These are phyloP conservation scores for Tor tambroides DNA, from an alignment of 2,113 vertebrate species.

Conservation along the genomic window DNA sequence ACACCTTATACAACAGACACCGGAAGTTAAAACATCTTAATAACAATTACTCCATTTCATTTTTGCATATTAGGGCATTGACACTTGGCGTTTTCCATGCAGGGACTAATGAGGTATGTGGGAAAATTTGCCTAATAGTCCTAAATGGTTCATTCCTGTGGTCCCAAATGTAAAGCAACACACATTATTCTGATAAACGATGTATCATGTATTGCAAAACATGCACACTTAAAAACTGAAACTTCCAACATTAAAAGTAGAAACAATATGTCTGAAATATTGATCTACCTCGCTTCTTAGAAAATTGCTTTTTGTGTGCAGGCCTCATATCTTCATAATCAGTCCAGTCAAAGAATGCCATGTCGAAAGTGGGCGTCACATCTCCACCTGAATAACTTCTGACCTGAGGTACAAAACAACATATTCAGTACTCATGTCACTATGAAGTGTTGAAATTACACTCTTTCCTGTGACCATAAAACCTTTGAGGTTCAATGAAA, in stretches of 20 bases:
- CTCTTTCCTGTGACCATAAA: not conserved
- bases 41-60: not conserved
- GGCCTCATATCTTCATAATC: conserved; percentile 63
- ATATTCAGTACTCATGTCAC: not conserved
- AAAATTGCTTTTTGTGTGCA: conserved; percentile 77
- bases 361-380: conserved; percentile 83
- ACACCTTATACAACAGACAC: not conserved
- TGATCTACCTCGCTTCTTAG: conserved; percentile 77
- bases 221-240: not conserved
- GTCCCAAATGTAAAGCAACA: not conserved
- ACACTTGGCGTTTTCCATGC: not conserved
- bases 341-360: conserved; percentile 84
- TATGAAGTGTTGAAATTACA: not conserved
- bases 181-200: not conserved
- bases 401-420: not conserved
- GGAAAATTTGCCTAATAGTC: not conserved
- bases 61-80: not conserved
- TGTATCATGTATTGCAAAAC: not conserved
- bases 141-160: not conserved
- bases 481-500: not conserved
- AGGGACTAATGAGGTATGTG: too few species aligned
- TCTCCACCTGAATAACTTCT: conserved; percentile 63
- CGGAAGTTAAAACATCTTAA: not conserved
- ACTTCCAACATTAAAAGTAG: not conserved
- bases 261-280: not conserved